These are phyloP conservation scores for Leptogaster cylindrica DNA, from an alignment of 2,888 invertebrate species.

Conservation along the genomic window DNA sequence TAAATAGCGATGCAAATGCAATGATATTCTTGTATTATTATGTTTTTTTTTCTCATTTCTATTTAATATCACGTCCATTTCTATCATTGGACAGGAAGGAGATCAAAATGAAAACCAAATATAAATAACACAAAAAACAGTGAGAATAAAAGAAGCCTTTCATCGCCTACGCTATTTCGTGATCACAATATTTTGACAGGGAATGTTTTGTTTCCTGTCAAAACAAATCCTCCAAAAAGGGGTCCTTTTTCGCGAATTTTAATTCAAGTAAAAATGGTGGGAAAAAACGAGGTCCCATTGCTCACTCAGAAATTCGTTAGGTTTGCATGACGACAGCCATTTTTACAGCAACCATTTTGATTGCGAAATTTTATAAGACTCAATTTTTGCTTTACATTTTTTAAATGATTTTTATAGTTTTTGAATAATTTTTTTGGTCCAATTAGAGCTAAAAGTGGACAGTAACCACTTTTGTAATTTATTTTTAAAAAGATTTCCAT, in stretches of 20 bases:
- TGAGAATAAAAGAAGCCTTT: constrained; percentile 9
- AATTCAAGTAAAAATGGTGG: background rate
- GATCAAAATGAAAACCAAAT: too few relatives aligned
- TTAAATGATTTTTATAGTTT: too few relatives aligned
- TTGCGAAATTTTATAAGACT: too few relatives aligned
- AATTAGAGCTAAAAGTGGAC: too few relatives aligned
- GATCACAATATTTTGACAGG: constrained; percentile 29
- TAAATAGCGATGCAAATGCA: constrained; percentile 19
- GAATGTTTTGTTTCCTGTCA: constrained; percentile 15
- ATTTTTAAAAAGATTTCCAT: too few relatives aligned
- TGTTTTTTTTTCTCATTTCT: constrained; percentile 1
- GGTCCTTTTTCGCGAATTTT: constrained; percentile 8
- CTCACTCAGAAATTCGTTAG: background rate
- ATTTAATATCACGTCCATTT: constrained; percentile 25
- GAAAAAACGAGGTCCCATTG: background rate
- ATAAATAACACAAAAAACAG: background rate
- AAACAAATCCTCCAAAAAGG: constrained; percentile 23
- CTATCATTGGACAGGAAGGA: constrained; percentile 11
- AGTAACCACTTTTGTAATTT: too few relatives aligned
- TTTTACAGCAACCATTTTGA: background rate
- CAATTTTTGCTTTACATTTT: too few relatives aligned
- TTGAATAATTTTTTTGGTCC: too few relatives aligned
- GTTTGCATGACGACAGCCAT: background rate
- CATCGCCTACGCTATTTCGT: constrained; percentile 6
- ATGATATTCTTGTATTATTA: constrained; percentile 14